Conservation (phyloP, 2,797 vertebrate species). For the Acrocephalus scirpaceus region DNA sequence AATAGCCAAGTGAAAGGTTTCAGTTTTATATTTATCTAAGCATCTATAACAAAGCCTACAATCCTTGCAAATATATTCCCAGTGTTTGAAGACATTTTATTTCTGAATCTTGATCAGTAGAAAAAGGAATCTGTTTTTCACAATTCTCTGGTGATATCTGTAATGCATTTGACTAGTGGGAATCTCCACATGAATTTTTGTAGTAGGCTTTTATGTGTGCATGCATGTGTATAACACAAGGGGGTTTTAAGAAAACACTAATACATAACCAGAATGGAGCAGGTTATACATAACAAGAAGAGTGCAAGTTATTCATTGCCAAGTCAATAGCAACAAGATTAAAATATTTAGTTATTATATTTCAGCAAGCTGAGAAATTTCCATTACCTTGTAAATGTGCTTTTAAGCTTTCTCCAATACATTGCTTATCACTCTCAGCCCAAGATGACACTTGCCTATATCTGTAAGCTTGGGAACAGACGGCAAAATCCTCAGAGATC, state of each 20-base stretch:
- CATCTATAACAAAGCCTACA: not conserved
- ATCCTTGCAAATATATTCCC: not conserved
- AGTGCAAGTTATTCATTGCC: not conserved
- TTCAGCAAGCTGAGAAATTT: not conserved
- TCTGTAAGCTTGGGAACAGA: not conserved
- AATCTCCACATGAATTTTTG: not conserved
- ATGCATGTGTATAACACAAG: not conserved
- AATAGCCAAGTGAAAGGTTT: not conserved
- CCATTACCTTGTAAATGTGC: not conserved
- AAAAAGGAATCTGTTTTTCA: not conserved
- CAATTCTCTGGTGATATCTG: not conserved
- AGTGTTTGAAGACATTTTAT: not conserved
- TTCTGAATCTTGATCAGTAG: conserved; percentile 5
- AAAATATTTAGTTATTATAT: not conserved
- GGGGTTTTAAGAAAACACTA: not conserved
- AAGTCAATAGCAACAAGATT: not conserved
- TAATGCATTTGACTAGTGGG: not conserved
- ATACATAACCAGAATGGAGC: not conserved
- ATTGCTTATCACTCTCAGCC: not conserved
- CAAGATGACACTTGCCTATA: not conserved
- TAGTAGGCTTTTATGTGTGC: not conserved
- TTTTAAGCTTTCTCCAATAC: not conserved
- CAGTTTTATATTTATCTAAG: conserved; percentile 33
- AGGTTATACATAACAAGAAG: not conserved
- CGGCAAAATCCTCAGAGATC: not conserved